Base-by-base conservation (phyloP, 2,113 vertebrate species). In the Caranx ignobilis region DNA sequence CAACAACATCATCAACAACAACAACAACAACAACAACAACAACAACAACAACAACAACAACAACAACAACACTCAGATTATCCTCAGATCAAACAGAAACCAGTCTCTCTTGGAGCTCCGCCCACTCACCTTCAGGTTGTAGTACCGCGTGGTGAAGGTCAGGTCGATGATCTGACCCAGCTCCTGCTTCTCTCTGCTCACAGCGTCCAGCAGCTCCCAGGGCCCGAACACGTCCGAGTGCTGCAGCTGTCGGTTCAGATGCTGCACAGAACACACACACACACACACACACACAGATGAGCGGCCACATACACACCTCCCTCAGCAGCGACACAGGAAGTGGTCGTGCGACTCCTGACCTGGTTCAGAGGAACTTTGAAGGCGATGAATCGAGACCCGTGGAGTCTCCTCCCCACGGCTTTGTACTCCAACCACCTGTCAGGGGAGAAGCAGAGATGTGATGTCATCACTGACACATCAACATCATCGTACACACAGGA, bases 101-200 rank as follows among this genome's bases (percentile, higher is more conserved):
- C 26, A 26, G 26, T 26, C 26, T 26, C 26, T 26, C 26, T 26
- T 26, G 26, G 26, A 26, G 26, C 26, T 26, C 26, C 26, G 26
- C 26, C 26, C 26, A 26, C 26, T 68, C 61, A 97, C 97, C 95
- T 95, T 82, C 0, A 92, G 89, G 0, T 83, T 75, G 56, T 98
- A 98, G 93, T 98, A 98, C 19, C 97, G 96, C 0, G 85, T 91
- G 16, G 98, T 98, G 82, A 91, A 96, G 0, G 97, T 98, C 34
- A 98, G 94, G 87, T 99, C 97, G 0, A 99, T 95, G 75, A 98
- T 95, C 77, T 98, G 63, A 10, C 97, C 97, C 19, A 98, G 94
- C 1, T 97, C 95, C 57, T 97, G 95, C 2, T 95, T 85, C 26
- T 95, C 92, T 39, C 92, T 89, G 54, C 64, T 68, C 3, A 98